Evolutionary conservation across 2,888 invertebrate species (phyloP).

Genomic region (Orthosia gothica): DNA sequence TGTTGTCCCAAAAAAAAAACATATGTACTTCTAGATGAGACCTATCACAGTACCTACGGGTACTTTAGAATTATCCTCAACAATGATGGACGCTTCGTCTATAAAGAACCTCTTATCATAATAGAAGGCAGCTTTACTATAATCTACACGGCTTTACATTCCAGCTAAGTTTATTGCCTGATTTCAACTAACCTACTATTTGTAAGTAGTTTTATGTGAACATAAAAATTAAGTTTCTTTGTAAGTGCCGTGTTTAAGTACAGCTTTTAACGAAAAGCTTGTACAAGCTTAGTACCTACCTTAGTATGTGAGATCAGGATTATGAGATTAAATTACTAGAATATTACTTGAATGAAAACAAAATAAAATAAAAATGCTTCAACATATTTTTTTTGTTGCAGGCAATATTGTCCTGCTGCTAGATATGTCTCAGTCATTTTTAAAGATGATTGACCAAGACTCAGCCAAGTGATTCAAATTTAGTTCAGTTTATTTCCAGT

Average conservation of each 20-base stretch:
- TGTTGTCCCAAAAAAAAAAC: too few species aligned
- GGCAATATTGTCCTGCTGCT: not conserved
- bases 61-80: constrained; percentile 52
- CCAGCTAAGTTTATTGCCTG: constrained; percentile 59
- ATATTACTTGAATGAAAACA: not conserved
- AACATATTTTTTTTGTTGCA: not conserved
- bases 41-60: constrained; percentile 12
- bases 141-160: constrained; percentile 62
- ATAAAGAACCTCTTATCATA: constrained; percentile 66
- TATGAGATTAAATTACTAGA: not conserved
- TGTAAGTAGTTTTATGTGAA: constrained; percentile 65
- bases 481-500: too few species aligned
- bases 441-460: too few species aligned
- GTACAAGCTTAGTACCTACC: not conserved
- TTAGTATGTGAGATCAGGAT: not conserved
- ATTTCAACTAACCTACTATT: constrained; percentile 59
- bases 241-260: constrained; percentile 45
- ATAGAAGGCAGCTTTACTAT: constrained; percentile 52
- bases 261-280: constrained; percentile 27
- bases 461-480: too few species aligned
- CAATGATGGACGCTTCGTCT: constrained; percentile 55
- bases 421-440: too few species aligned
- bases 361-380: too few species aligned
- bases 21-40: not conserved
- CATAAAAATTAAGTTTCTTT: constrained; percentile 65